Percentiles rank a stretch among this genome's conserved stretches.
Conservation (phyloP, 2,888 invertebrate genomes). For the Diploptera punctata region DNA sequence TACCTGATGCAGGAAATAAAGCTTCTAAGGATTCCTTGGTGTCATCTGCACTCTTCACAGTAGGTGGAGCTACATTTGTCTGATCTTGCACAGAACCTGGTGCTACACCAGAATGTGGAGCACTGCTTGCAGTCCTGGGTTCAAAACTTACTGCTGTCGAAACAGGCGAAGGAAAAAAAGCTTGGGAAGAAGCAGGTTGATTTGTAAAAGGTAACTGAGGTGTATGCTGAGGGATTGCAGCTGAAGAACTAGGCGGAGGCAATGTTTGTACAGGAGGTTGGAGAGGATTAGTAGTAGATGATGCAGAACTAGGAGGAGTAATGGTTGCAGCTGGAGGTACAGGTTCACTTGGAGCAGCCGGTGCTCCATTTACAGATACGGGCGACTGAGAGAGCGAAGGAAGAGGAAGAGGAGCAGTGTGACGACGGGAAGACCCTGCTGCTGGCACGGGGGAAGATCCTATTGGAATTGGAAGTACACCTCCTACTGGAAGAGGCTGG, state of each 20-base stretch:
- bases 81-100: constrained; percentile 6
- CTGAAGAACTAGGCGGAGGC: constrained; percentile 26
- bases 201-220: constrained; percentile 38
- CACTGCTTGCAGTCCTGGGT: not conserved
- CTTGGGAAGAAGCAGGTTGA: not conserved
- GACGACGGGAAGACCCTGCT: constrained; percentile 15
- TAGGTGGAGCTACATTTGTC: not conserved
- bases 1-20: constrained; percentile 67
- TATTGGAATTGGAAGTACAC: constrained; percentile 45
- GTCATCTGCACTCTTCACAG: not conserved
- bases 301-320: not conserved
- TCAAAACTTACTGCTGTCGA: constrained; percentile 24
- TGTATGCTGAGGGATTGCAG: constrained; percentile 1
- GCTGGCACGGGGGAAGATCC: constrained; percentile 22
- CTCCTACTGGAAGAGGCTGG: constrained; percentile 44
- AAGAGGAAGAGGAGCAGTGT: constrained; percentile 22
- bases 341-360: constrained; percentile 22
- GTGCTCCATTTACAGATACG: constrained; percentile 25
- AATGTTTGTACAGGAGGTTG: constrained; percentile 36
- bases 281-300: not conserved
- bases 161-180: constrained; percentile 29
- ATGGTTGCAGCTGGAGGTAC: constrained; percentile 20
- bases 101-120: constrained; percentile 12
- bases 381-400: constrained; percentile 30
- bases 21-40: constrained; percentile 56